Evolutionary conservation across 2,113 vertebrate species (phyloP), one percentile per base, ranked within the genome.

Genomic region (Motacilla tschutschensis): DNA sequence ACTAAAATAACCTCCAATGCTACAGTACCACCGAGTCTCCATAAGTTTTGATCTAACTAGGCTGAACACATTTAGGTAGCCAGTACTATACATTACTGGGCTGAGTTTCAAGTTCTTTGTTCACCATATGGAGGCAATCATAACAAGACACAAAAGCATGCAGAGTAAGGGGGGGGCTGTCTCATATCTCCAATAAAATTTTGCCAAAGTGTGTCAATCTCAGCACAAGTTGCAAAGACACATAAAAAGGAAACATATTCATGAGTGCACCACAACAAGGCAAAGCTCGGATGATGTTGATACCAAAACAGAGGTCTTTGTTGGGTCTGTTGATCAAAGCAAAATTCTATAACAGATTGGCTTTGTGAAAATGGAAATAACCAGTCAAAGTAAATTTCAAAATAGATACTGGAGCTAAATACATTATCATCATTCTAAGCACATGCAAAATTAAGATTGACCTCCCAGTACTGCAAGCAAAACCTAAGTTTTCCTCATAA

Each of bases 51-150:
- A 93, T 94, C 93, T 91, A 93, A 93, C 86, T 92, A 94, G 92
- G 92, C 88, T 94, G 92, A 91, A 92, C 84, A 94, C 91, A 95
- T 95, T 95, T 94, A 94, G 91, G 92, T 95, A 95, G 93, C 91
- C 94, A 92, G 92, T 94, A 94, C 90, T 94, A 93, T 95, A 95
- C 93, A 94, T 94, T 95, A 95, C 92, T 95, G 93, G 94, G 93
- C 93, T 94, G 93, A 95, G 91, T 94, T 95, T 95, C 92, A 94
- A 93, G 88, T 94, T 92, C 93, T 94, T 94, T 95, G 93, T 94
- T 95, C 92, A 94, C 90, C 94, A 93, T 94, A 94, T 95, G 87
- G 93, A 93, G 78, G 89, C 91, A 94, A 94, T 93, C 87, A 90
- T 83, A 93, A 94, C 83, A 88, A 91, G 87, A 87, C 85, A 93